Base-by-base conservation (phyloP, 1,140 invertebrate genomes). In the Lasioglossum baleicum region DNA sequence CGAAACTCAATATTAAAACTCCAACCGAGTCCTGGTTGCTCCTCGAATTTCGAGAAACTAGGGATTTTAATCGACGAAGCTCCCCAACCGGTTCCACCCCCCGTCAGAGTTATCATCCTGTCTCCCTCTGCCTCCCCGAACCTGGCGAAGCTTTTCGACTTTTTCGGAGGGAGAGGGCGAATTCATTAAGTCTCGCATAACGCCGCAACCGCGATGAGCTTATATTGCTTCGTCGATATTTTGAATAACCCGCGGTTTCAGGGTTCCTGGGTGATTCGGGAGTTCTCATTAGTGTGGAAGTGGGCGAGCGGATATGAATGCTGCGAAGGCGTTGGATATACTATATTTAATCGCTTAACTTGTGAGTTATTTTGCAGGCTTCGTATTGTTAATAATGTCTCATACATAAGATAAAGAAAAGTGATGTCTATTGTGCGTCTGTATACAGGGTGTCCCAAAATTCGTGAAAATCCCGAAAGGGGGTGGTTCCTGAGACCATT, bases 1-100 rank as follows among this genome's bases (percentile, higher is more conserved):
- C 75, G 40, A 48, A 67, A 44, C 44, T 60, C 65, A 74, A 81
- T 85, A 84, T 85, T 85, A 84, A 85, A 64, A 73, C 76, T 73
- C 48, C 17, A 22, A 13, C 7, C 69, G 69, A 65, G 61, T 71
- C 35, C 4, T 0, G 20, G 20, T 1, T 72, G 10, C 76, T 56
- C 11, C 2, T 48, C 40, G 69, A 73, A 79, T 73, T 79, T 79
- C 69, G 35, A 48, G 61, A 79, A 79, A 79, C 69, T 20, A 13
- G 44, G 61, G 69, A 79, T 79, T 79, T 79, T 79, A 79, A 79
- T 79, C 69, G 61, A 1, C 35, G 7, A 10, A 72, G 40, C 35
- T 35, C 35, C 26, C 0, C 42, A 17, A 31, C 15, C 8, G 2
- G 15, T 10, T 10, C 7, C 7, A 20, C 7, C 8, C 51, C 1